Base-by-base conservation (phyloP, 1,140 invertebrate genomes). In the Euschistus heros region DNA sequence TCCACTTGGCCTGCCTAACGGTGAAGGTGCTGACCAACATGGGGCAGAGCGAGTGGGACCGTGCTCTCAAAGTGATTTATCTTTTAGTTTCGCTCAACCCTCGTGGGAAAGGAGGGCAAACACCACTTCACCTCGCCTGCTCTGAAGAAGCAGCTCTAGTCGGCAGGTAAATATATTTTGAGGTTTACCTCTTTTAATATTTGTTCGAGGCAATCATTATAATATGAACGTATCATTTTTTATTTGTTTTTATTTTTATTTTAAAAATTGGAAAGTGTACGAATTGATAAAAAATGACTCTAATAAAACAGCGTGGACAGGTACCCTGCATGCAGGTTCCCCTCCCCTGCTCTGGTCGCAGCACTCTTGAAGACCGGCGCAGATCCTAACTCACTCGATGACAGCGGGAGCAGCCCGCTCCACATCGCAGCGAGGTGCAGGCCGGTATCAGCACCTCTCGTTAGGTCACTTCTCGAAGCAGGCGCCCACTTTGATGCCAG, bases 401-500 rank as follows among this genome's bases (percentile, higher is more conserved):
- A 84, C 20, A 83, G 85, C 55, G 87, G 87, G 8, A 94, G 94
- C 74, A 91, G 89, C 14, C 84, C 89, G 1, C 77, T 94, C 14
- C 91, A 94, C 72, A 75, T 91, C 69, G 71, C 73, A 64, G 75
- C 75, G 24, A 64, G 71, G 15, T 71, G 79, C 5, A 77, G 82
- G 71, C 84, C 84, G 6, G 85, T 82, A 73, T 81, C 82, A 14
- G 78, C 82, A 2, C 80, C 81, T 17, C 78, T 94, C 15, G 82
- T 89, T 0, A 79, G 80, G 66, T 80, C 80, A 2, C 77, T 97
- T 0, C 79, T 97, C 0, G 77, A 84, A 3, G 79, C 83, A 69
- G 92, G 91, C 27, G 89, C 89, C 13, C 93, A 97, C 76, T 78
- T 94, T 61, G 93, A 96, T 77, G 80, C 83, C n/a, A 84, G 87